Base-by-base conservation (phyloP, 2,113 vertebrate species). In the Microtus pennsylvanicus region DNA sequence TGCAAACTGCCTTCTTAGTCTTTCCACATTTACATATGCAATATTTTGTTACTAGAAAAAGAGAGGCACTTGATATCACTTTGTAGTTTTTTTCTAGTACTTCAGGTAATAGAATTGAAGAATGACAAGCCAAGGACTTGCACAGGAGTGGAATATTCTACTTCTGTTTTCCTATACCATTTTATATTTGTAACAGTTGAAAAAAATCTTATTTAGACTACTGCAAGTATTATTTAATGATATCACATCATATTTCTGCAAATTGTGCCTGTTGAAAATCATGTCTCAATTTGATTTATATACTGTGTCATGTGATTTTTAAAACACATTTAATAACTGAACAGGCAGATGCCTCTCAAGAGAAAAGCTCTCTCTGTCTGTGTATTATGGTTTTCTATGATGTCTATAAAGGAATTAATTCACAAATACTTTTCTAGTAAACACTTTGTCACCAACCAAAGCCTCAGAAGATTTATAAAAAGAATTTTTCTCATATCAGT, bases 401-500 rank as follows among this genome's bases (percentile, higher is more conserved):
- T 33, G 30, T 87, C 47, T 70, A 52, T 77, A 86, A 92, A 80
- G 21, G 1, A 92, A n/a, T 24, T 69, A 87, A 74, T 85, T 94
- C 89, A 85, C 33, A 72, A 76, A 85, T 35, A 42, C 50, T 55
- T 94, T 94, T 90, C 55, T 92, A 85, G 22, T 96, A 95, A 97
- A 38, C 24, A 89, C 33, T 76, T 90, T 97, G 80, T 96, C 88
- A 94, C 42, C 50, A 89, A 92, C 9, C 35, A 86, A 95, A 69
- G 30, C 70, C 67, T 91, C 17, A 63, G 52, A 92, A 96, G 50
- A 96, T 95, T 95, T 94, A 81, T 67, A 94, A 83, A 77, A 97
- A 87, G 13, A 96, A 52, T 72, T 94, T 7, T 58, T 96, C 94
- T 61, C 63, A 93, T 95, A 61, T 95, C 83, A 90, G 87, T 81